phyloP scores from a whole-genome alignment of 2,113 vertebrate genomes.

The Propithecus coquereli region DNA sequence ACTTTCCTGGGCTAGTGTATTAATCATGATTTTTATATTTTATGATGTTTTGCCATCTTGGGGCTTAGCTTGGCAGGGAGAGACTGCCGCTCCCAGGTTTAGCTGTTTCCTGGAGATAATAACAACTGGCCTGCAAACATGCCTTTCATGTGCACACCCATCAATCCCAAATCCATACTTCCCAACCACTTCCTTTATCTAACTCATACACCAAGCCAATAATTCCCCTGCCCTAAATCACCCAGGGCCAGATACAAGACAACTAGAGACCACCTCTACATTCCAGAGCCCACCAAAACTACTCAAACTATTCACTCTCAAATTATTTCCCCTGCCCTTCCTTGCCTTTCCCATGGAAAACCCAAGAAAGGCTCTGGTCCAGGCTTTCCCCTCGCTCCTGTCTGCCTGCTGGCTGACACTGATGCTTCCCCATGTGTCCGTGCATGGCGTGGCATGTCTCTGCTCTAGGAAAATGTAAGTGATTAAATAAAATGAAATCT shows the following conservation, averaged over 20 bases:
- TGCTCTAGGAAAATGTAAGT: not conserved
- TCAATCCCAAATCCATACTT: not conserved
- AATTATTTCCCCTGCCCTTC: not conserved
- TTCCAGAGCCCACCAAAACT: not conserved
- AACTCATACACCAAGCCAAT: not conserved
- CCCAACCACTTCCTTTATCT: not conserved
- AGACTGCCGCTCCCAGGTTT: not conserved
- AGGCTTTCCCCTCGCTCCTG: not conserved
- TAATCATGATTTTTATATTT: not conserved
- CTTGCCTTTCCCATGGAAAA: not conserved
- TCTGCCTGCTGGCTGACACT: not conserved
- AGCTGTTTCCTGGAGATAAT: not conserved
- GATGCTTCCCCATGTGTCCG: not conserved
- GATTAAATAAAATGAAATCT: not conserved
- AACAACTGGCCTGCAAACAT: not conserved
- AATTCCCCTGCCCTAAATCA: not conserved
- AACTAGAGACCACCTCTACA: not conserved
- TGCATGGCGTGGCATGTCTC: not conserved
- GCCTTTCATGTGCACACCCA: not conserved
- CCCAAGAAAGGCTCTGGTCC: not conserved
- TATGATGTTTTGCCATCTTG: not conserved
- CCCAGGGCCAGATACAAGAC: not conserved
- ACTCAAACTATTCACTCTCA: not conserved
- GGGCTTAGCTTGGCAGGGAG: not conserved
- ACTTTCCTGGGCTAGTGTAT: not conserved